A percentile compares a stretch with the other conserved stretches of the same genome.
These are phyloP conservation scores for Ooceraea biroi DNA, from an alignment of 1,140 invertebrate species.

Conservation along the genomic window DNA sequence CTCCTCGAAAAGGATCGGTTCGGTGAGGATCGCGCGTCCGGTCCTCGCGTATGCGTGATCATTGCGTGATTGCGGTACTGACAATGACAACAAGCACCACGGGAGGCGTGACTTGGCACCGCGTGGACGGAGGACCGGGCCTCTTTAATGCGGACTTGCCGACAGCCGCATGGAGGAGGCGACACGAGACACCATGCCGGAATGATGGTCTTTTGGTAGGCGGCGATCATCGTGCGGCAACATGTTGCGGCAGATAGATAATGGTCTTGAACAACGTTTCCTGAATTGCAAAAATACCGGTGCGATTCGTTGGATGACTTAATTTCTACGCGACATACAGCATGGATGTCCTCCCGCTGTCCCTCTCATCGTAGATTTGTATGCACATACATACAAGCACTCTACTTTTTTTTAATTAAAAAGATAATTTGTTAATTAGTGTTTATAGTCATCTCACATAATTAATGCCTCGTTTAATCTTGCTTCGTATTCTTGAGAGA, in stretches of 20 bases:
- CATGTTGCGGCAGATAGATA: constrained; percentile 24
- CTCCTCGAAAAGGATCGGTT: constrained; percentile 72
- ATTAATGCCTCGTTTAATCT: no score
- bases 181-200: constrained; percentile 32
- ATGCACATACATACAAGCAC: no score
- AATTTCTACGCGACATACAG: background rate
- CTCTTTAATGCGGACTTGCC: constrained; percentile 77
- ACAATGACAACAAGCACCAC: constrained; percentile 85
- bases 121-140: constrained; percentile 63
- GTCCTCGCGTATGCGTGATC: constrained; percentile 69
- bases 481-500: background rate
- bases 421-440: no score
- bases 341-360: no score
- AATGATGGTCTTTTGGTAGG: constrained; percentile 28
- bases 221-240: constrained; percentile 16
- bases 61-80: constrained; percentile 77
- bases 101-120: constrained; percentile 83
- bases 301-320: background rate
- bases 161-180: constrained; percentile 76
- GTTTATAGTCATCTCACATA: no score
- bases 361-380: no score
- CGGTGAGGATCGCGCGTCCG: constrained; percentile 56
- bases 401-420: no score
- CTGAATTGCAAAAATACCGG: background rate
- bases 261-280: constrained; percentile 23